Conservation (phyloP, 2,113 vertebrate genomes). For the Coturnix japonica region DNA sequence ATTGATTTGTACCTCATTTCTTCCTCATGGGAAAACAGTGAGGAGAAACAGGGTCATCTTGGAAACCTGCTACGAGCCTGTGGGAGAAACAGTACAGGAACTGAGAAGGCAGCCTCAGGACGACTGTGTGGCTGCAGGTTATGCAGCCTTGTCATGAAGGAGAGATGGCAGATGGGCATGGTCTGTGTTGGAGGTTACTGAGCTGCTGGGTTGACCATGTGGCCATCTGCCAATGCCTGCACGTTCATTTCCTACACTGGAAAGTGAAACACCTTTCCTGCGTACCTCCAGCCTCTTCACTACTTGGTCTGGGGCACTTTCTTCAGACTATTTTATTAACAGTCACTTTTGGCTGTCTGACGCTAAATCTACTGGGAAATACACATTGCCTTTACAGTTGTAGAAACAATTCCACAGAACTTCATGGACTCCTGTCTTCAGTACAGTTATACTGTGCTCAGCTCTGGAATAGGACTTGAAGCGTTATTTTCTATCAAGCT, state of each 20-base stretch:
- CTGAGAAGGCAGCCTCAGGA: background rate
- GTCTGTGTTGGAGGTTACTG: background rate
- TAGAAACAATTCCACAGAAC: background rate
- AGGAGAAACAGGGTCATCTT: background rate
- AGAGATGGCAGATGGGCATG: background rate
- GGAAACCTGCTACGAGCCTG: background rate
- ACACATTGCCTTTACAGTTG: background rate
- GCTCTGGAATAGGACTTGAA: background rate
- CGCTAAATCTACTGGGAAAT: conserved; percentile 24
- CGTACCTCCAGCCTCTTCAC: background rate
- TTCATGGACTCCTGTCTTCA: background rate
- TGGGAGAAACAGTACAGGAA: background rate
- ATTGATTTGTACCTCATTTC: background rate
- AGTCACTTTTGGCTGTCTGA: background rate
- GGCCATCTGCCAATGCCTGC: background rate
- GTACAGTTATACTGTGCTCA: background rate
- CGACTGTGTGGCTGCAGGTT: background rate
- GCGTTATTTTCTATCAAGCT: background rate
- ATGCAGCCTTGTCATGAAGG: background rate
- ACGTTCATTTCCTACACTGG: background rate
- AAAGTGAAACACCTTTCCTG: background rate
- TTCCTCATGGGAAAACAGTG: background rate
- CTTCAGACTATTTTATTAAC: background rate
- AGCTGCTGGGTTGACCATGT: background rate
- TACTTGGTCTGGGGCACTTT: background rate